A percentile compares a stretch with the other conserved stretches of the same genome.
Conservation (phyloP, 1,140 invertebrate species). For the Ips typographus region DNA sequence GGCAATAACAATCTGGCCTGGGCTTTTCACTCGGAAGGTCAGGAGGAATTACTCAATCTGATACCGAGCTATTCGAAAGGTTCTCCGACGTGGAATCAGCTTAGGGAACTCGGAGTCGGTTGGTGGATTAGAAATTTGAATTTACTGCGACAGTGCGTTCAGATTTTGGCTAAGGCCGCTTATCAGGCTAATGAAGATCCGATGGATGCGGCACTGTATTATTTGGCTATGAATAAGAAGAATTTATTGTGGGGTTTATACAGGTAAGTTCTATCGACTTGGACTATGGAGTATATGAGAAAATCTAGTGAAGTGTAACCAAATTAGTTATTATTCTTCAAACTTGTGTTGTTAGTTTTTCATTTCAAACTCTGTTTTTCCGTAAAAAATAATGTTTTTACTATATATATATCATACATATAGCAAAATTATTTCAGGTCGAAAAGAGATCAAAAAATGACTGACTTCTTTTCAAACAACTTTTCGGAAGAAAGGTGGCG, state of each 20-base stretch:
- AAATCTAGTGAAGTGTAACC: no score
- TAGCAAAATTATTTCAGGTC: constrained; percentile 58
- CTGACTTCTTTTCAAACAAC: constrained; percentile 92
- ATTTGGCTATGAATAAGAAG: constrained; percentile 98
- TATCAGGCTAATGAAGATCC: constrained; percentile 92
- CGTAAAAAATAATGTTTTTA: no score
- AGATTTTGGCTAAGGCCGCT: constrained; percentile 90
- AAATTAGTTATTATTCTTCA: no score
- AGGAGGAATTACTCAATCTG: constrained; percentile 90
- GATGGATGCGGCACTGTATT: constrained; percentile 95
- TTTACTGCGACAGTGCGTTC: constrained; percentile 81
- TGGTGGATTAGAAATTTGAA: constrained; percentile 95
- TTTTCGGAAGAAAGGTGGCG: constrained; percentile 92
- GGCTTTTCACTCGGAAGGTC: constrained; percentile 98
- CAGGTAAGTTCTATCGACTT: constrained; percentile 43
- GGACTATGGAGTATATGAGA: no score
- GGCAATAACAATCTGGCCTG: constrained; percentile 93
- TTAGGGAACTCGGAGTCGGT: constrained; percentile 90
- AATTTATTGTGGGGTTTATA: constrained; percentile 95
- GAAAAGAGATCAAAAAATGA: constrained; percentile 89
- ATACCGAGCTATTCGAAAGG: constrained; percentile 87
- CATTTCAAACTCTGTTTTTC: no score
- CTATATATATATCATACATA: no score
- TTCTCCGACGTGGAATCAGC: constrained; percentile 84
- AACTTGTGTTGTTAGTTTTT: no score